These are phyloP conservation scores for Drosophila setosimentum DNA, from an alignment of 2,888 invertebrate genomes.

Conservation along the genomic window DNA sequence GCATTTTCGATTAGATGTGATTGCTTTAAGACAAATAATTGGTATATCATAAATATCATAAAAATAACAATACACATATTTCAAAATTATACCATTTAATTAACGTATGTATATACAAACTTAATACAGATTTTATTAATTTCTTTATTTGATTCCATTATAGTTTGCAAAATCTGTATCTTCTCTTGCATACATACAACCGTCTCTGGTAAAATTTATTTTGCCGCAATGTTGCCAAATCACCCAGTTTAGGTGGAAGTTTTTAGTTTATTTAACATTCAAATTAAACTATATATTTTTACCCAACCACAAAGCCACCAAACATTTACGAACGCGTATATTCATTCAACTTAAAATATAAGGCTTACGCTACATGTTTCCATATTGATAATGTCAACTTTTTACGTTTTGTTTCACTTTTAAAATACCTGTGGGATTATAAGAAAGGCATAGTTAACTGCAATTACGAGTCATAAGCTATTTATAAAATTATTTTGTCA, in stretches of 20 bases:
- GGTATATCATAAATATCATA: neutral
- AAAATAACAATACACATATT: neutral
- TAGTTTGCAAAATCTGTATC: neutral
- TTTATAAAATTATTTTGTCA: conserved; percentile 4
- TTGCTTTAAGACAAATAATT: neutral
- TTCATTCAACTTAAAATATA: neutral
- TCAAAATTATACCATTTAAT: neutral
- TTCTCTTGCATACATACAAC: neutral
- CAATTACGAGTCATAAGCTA: conserved; percentile 3
- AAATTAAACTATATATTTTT: neutral
- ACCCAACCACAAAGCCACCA: neutral
- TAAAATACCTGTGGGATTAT: neutral
- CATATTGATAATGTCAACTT: neutral
- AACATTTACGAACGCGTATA: neutral
- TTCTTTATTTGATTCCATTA: neutral
- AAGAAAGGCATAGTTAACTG: neutral
- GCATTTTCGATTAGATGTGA: neutral
- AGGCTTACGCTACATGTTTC: neutral
- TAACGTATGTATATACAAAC: neutral
- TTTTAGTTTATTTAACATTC: neutral
- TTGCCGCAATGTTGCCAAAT: too few relatives aligned
- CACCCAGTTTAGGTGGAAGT: neutral
- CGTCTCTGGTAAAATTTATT: too few relatives aligned
- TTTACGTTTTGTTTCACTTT: neutral
- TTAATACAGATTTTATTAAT: neutral